Conservation (phyloP, 2,888 invertebrate species). For the Minunthozetes semirufus region DNA sequence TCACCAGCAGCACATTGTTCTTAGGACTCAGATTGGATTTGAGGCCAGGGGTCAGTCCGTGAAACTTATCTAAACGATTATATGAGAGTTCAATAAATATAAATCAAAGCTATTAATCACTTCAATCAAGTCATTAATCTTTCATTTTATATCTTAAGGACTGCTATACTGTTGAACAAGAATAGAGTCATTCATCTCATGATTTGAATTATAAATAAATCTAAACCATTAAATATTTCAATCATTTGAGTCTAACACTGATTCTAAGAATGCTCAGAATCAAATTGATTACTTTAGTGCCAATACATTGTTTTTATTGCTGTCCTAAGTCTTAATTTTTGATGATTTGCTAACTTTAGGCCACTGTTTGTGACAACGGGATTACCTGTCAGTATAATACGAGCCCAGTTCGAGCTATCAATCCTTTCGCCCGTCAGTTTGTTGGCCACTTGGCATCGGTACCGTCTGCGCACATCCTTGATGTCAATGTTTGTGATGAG, state of each 20-base stretch:
- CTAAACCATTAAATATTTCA: too few relatives aligned
- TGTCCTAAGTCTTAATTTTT: too few relatives aligned
- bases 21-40: conserved; percentile 23
- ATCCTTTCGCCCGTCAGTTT: conserved; percentile 40
- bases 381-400: conserved; percentile 40
- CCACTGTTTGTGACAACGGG: neutral
- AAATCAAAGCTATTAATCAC: neutral
- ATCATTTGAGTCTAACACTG: neutral
- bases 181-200: too few relatives aligned
- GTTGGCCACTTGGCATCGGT: conserved; percentile 42
- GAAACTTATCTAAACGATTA: conserved; percentile 1
- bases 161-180: too few relatives aligned
- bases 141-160: too few relatives aligned
- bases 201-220: too few relatives aligned
- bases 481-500: conserved; percentile 39
- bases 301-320: too few relatives aligned
- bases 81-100: neutral
- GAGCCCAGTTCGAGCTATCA: conserved; percentile 40
- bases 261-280: neutral
- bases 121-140: too few relatives aligned
- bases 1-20: conserved; percentile 5
- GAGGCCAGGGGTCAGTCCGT: conserved; percentile 12
- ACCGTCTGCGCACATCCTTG: conserved; percentile 39
- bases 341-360: too few relatives aligned
- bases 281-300: too few relatives aligned